These are phyloP conservation scores for Lophotis ruficrista DNA, from an alignment of 2,113 vertebrate species.

Conservation along the genomic window DNA sequence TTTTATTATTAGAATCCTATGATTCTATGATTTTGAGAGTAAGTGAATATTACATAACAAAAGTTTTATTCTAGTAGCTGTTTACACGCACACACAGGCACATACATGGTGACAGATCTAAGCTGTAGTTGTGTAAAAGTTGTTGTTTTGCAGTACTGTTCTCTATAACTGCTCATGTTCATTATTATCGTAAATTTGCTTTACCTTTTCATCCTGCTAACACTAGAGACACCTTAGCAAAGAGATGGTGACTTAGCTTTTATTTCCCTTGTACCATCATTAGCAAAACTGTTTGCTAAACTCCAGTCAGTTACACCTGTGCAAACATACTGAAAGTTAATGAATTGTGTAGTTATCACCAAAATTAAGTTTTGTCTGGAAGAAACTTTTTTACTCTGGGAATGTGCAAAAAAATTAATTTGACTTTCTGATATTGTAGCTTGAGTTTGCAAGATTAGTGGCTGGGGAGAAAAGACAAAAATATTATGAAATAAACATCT, in stretches of 20 bases:
- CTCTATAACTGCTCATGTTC: background rate
- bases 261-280: background rate
- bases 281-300: constrained; percentile 7
- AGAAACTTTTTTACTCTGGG: background rate
- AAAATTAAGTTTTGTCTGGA: background rate
- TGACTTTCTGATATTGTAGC: background rate
- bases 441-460: background rate
- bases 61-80: background rate
- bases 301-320: constrained; percentile 20
- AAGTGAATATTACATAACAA: background rate
- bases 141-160: background rate
- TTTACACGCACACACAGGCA: background rate
- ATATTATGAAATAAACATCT: background rate
- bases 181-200: background rate
- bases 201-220: background rate
- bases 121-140: background rate
- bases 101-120: fast-evolving
- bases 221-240: background rate
- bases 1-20: background rate
- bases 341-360: background rate
- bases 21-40: background rate
- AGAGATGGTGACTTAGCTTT: background rate
- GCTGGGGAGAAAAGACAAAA: background rate
- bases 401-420: background rate
- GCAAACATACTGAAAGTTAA: constrained; percentile 36